A percentile compares a stretch with the other conserved stretches of the same genome.
Conservation (phyloP, 2,113 vertebrate genomes). For the Centropus bengalensis region DNA sequence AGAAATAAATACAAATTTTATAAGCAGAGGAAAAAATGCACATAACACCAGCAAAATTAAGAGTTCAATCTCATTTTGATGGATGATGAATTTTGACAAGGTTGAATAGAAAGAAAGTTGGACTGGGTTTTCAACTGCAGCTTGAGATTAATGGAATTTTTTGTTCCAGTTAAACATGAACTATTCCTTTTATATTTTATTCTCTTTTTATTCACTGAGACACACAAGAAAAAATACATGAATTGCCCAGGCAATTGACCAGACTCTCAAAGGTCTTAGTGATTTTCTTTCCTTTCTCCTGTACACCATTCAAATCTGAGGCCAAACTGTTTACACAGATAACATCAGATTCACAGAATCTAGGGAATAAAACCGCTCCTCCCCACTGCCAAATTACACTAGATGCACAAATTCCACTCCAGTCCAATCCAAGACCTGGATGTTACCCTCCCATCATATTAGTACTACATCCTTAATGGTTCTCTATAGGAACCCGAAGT, state of each 20-base stretch:
- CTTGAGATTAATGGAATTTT: neutral
- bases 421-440: neutral
- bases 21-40: neutral
- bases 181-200: neutral
- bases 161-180: neutral
- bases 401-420: neutral
- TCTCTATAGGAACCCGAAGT: neutral
- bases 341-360: neutral
- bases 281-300: neutral
- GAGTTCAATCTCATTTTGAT: neutral
- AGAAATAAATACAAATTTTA: neutral
- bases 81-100: neutral
- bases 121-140: neutral
- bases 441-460: neutral
- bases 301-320: neutral
- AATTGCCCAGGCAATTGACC: neutral
- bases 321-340: neutral
- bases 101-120: neutral
- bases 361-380: neutral
- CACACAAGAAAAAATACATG: neutral
- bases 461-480: neutral
- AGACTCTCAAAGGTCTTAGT: neutral
- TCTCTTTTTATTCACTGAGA: neutral
- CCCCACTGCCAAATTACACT: accelerated
- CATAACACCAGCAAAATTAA: neutral